Evolutionary conservation across 2,797 vertebrate species (phyloP).

Genomic region (Nothura maculosa): DNA sequence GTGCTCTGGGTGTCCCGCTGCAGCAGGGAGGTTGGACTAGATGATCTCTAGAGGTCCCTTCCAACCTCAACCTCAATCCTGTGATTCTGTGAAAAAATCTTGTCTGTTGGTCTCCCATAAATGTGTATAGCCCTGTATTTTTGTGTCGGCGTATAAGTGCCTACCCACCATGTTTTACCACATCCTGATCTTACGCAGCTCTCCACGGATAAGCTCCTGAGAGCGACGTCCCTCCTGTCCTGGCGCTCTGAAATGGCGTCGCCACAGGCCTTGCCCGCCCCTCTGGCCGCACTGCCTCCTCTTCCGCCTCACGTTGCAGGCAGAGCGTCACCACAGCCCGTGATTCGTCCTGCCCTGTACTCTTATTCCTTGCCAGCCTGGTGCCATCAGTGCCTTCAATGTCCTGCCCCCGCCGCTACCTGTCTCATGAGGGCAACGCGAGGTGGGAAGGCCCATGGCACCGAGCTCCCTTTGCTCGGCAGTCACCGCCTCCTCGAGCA

Average conservation of each 20-base stretch:
- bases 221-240: background rate
- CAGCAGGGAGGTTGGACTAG: too few relatives aligned
- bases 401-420: background rate
- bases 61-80: too few relatives aligned
- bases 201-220: background rate
- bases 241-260: background rate
- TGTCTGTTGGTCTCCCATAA: background rate
- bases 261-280: background rate
- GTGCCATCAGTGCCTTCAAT: background rate
- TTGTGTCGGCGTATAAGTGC: background rate
- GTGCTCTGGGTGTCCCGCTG: too few relatives aligned
- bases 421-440: too few relatives aligned
- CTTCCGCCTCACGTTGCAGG: constrained; percentile 4
- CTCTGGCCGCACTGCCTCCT: background rate
- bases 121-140: background rate
- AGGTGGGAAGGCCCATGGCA: too few relatives aligned
- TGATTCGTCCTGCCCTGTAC: background rate
- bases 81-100: too few relatives aligned
- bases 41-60: too few relatives aligned
- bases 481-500: too few relatives aligned
- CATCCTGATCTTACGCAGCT: constrained; percentile 8
- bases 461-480: too few relatives aligned
- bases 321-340: background rate
- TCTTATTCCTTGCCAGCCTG: background rate
- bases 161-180: background rate